A percentile compares a stretch with the other conserved stretches of the same genome.
Evolutionary conservation across 2,113 vertebrate genomes (phyloP).

Genomic region (Triplophysa siluroides): DNA sequence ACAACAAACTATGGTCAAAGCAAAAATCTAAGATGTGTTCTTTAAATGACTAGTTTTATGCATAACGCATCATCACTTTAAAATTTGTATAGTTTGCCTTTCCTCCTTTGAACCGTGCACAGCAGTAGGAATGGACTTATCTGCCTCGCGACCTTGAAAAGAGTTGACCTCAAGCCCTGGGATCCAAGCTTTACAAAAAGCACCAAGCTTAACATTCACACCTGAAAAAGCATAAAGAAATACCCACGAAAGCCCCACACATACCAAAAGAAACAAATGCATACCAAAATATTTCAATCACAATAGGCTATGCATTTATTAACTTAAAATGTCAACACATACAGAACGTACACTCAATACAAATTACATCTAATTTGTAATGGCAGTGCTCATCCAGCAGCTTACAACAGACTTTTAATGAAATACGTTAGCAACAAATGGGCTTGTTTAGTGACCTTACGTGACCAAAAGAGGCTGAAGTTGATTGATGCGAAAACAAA

Average conservation of each 20-base stretch:
- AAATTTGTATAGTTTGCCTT: slow-evolving; percentile 44
- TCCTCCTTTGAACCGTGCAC: slow-evolving; percentile 60
- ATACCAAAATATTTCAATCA: slow-evolving; percentile 77
- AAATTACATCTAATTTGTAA: slow-evolving; percentile 37
- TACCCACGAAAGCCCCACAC: slow-evolving; percentile 68
- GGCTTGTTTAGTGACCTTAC: slow-evolving; percentile 73
- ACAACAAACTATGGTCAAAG: slow-evolving; percentile 62
- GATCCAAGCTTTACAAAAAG: slow-evolving; percentile 69
- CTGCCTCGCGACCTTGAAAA: slow-evolving; percentile 76
- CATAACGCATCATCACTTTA: slow-evolving; percentile 29
- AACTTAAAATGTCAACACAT: slow-evolving; percentile 69
- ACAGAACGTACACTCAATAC: slow-evolving; percentile 72
- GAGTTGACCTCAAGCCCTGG: slow-evolving; percentile 72
- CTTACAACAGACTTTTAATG: slow-evolving; percentile 59
- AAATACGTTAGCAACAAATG: slow-evolving; percentile 64
- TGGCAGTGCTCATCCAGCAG: neutral
- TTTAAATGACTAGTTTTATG: slow-evolving; percentile 62
- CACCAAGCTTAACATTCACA: slow-evolving; percentile 74
- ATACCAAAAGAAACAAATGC: slow-evolving; percentile 74
- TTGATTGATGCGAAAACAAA: slow-evolving; percentile 70
- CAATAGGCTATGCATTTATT: slow-evolving; percentile 81
- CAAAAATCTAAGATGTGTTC: slow-evolving; percentile 42
- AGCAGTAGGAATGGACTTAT: slow-evolving; percentile 73
- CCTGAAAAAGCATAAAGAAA: slow-evolving; percentile 82
- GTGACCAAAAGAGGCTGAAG: slow-evolving; percentile 57